Base-by-base conservation (phyloP, 2,888 invertebrate genomes). In the Cephus rjabovi region DNA sequence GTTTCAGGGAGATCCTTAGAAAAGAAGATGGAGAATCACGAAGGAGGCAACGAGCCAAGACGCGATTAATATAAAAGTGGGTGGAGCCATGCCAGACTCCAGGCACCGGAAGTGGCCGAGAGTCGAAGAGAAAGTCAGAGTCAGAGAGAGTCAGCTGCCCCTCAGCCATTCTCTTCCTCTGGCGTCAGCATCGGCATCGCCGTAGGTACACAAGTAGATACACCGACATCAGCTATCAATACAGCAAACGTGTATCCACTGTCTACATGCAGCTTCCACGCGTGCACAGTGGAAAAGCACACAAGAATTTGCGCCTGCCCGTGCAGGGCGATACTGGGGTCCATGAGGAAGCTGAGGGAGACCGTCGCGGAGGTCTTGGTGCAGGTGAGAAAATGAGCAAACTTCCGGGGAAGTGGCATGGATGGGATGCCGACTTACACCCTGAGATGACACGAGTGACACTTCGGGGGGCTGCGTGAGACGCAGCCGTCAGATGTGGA, bases 51-150 rank as follows among this genome's bases (percentile, higher is more conserved):
- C 87, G 89, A 87, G 88, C 89, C 88, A 90, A 91, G 90, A 90
- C 91, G 89, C 90, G 91, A 91, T 91, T 91, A 91, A 91, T 91
- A 90, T 89, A 90, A 91, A 90, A 91, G 91, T 91, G 89, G 91
- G 91, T 89, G 91, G 91, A 91, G 89, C 87, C 82, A 88, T 85
- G 88, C 80, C 82, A 84, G 87, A 86, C 89, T 37, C 37, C 37
- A 37, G 37, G 37, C 37, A 12, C 37, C 90, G 90, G 90, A 90
- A 90, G 90, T 91, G 89, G 89, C 87, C 89, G 86, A 88, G 89
- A 70, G 30, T 31, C 30, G n/a, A 70, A 70, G 70, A 70, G 70
- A 70, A 31, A 70, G 70, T 11, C 34, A 88, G 89, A 69, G 6
- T 31, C 30, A n/a, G 23, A 69, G 69, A 70, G 31, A 37, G 37